Base-by-base conservation (phyloP, 2,113 vertebrate genomes). In the Scalopus aquaticus region DNA sequence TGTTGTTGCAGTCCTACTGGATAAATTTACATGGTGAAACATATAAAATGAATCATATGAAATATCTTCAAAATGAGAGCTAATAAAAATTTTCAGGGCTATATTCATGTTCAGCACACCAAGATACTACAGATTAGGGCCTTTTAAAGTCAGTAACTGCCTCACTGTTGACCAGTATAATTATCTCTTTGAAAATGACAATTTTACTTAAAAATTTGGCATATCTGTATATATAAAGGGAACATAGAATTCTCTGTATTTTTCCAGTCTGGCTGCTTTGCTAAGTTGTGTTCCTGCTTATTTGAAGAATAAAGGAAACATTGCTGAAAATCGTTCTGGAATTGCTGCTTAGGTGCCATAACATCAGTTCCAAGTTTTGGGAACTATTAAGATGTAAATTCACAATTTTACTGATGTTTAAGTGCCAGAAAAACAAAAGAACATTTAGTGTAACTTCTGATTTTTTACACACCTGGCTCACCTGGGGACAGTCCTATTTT, bases 171-270 rank as follows among this genome's bases (percentile, higher is more conserved):
- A n/a, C n/a, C n/a, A n/a, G n/a, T n/a, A n/a, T n/a, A n/a, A n/a
- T n/a, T n/a, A n/a, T n/a, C n/a, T 78, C 72, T 44, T 44, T 6
- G 12, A 35, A 78, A 79, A 24, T 56, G 56, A 79, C 54, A 32
- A 91, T 83, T 91, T 88, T 85, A 62, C 28, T 65, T 74, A 74
- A 93, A 76, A 79, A 32, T 60, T 88, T 74, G 32, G 42, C 56
- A 80, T 62, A 56, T 89, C 42, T 74, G 3, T 35, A 6, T 54
- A 44, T 64, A 44, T 44, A 79, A 80, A 95, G 15, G 24, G 37
- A 94, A 56, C 11, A 54, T 62, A 74, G 91, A 80, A 89, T 70
- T 88, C 16, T 89, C 32, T 94, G 5, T 64, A 17, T 70, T 76
- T 83, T 73, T 84, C 24, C 12, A 65, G 54, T 60, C 39, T 77